A percentile compares a stretch with the other conserved stretches of the same genome.
These are phyloP conservation scores for Microtus richardsoni DNA, from an alignment of 2,113 vertebrate genomes.

Conservation along the genomic window DNA sequence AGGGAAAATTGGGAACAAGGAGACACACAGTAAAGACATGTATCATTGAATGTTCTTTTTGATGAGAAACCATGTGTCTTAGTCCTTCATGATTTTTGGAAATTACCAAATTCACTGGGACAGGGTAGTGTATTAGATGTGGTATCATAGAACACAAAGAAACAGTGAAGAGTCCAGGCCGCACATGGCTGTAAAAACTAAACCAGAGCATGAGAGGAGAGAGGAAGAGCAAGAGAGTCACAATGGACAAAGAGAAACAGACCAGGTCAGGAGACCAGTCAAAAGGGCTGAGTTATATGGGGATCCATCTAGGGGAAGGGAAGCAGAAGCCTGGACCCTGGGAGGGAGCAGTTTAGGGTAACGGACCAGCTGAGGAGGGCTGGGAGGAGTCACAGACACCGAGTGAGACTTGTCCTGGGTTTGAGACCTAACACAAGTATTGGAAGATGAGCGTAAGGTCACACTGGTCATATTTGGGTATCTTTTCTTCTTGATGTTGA, in stretches of 20 bases:
- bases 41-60: conserved; percentile 19
- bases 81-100: background rate
- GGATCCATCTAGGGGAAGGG: background rate
- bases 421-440: background rate
- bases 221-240: background rate
- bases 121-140: background rate
- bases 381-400: background rate
- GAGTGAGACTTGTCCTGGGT: background rate
- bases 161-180: background rate
- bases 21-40: background rate
- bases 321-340: too few relatives aligned
- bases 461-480: background rate
- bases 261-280: background rate
- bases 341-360: background rate
- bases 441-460: background rate
- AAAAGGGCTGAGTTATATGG: background rate
- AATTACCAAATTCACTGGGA: background rate
- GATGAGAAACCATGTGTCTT: background rate
- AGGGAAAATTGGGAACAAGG: background rate
- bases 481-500: background rate
- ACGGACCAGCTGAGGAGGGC: background rate
- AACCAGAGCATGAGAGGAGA: background rate
- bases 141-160: background rate
- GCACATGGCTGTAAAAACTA: background rate
- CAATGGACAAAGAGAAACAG: background rate